Percentiles rank a stretch among this genome's conserved stretches.
Evolutionary conservation across 2,888 invertebrate genomes (phyloP).

Genomic region (Drosophila koepferae): DNA sequence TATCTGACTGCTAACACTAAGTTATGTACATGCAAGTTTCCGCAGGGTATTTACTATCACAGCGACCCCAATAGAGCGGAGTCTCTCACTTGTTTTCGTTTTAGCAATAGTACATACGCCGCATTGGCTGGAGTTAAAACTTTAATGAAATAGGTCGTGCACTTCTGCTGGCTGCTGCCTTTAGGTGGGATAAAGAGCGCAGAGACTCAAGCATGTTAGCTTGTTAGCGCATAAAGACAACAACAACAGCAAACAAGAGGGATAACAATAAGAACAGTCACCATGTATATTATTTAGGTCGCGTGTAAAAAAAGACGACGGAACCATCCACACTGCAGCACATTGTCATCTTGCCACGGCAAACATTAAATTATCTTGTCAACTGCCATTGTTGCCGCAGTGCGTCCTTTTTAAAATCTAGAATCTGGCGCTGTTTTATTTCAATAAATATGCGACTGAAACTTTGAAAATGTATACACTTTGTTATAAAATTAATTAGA

Average conservation of each 20-base stretch:
- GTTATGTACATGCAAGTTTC: background rate
- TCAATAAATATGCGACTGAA: constrained; percentile 12
- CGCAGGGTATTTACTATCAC: background rate
- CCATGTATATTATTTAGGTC: constrained; percentile 38
- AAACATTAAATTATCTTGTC: constrained; percentile 36
- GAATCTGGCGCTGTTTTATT: constrained; percentile 10
- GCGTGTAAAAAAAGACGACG: constrained; percentile 27
- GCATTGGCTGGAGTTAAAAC: constrained; percentile 48
- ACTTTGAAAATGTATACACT: background rate
- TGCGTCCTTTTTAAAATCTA: constrained; percentile 17
- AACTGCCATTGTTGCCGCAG: constrained; percentile 30
- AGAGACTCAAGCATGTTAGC: constrained; percentile 28
- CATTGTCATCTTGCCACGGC: constrained; percentile 20
- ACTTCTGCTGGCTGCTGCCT: constrained; percentile 22
- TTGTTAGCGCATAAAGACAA: constrained; percentile 48
- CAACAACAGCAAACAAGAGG: constrained; percentile 27
- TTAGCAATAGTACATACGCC: constrained; percentile 52
- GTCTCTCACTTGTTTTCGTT: constrained; percentile 18
- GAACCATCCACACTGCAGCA: constrained; percentile 10
- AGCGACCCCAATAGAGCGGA: too few species aligned
- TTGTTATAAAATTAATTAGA: constrained; percentile 13
- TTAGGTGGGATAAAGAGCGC: constrained; percentile 16
- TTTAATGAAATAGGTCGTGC: constrained; percentile 62
- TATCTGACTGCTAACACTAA: too few species aligned
- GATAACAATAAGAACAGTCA: constrained; percentile 33